Percentiles rank a stretch among this genome's conserved stretches.
Evolutionary conservation across 2,113 vertebrate genomes (phyloP).

Genomic region (Rhinichthys klamathensis): DNA sequence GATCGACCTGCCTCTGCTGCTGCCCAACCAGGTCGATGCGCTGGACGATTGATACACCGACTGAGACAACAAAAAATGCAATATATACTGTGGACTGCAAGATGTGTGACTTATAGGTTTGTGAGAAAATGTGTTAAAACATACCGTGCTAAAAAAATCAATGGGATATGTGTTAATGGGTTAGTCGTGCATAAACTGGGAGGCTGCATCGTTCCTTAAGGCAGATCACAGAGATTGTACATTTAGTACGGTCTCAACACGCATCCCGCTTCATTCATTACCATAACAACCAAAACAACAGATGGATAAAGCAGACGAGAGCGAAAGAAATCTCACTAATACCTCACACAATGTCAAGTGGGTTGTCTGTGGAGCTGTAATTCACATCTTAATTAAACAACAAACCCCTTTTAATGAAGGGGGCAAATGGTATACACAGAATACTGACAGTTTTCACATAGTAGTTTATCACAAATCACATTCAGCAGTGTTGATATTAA

Average conservation of each 20-base stretch:
- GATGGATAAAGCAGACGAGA: conserved; percentile 49
- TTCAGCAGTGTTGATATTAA: background rate
- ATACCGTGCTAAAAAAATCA: conserved; percentile 13
- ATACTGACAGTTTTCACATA: background rate
- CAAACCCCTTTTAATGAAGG: background rate
- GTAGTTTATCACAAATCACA: background rate
- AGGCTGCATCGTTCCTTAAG: conserved; percentile 16
- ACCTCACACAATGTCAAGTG: conserved; percentile 51
- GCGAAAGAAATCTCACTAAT: conserved; percentile 50
- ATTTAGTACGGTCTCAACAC: conserved; percentile 42
- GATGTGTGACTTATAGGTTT: conserved; percentile 6
- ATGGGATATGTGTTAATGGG: conserved; percentile 28
- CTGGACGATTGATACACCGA: conserved; percentile 71
- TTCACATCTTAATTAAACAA: conserved; percentile 39
- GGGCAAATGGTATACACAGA: conserved; percentile 19
- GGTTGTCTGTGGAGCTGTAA: conserved; percentile 38
- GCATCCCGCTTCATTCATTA: conserved; percentile 47
- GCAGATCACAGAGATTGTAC: conserved; percentile 24
- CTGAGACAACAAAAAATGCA: background rate
- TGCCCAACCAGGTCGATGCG: conserved; percentile 74
- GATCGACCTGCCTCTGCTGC: conserved; percentile 69
- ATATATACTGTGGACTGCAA: background rate
- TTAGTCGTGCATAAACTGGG: conserved; percentile 19
- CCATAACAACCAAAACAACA: conserved; percentile 55
- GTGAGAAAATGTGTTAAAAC: conserved; percentile 20